phyloP scores from a whole-genome alignment of 2,888 invertebrate genomes.

The Eudasyphora cyanicolor region DNA sequence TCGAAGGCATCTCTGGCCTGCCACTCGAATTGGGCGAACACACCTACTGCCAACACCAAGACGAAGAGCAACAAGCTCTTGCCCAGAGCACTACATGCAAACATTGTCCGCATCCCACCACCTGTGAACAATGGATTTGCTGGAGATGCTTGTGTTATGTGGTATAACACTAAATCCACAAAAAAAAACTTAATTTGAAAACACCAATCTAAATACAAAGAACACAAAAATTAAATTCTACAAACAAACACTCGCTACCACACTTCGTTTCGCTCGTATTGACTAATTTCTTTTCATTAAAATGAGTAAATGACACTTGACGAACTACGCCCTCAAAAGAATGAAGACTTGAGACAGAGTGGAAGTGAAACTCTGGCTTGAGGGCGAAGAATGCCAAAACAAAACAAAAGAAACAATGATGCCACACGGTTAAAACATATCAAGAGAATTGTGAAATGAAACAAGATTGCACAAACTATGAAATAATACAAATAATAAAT shows the following conservation, averaged over 20 bases:
- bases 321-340: constrained; percentile 69
- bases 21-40: constrained; percentile 94
- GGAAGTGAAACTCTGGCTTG: constrained; percentile 58
- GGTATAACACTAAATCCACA: constrained; percentile 16
- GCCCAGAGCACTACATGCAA: constrained; percentile 75
- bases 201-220: constrained; percentile 51
- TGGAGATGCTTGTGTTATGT: not conserved
- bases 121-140: not conserved
- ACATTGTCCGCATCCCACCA: constrained; percentile 66
- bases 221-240: constrained; percentile 50
- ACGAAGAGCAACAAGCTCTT: constrained; percentile 77
- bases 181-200: constrained; percentile 40
- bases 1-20: constrained; percentile 94
- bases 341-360: constrained; percentile 56
- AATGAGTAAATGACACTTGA: constrained; percentile 64
- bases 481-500: too few relatives aligned
- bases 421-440: too few relatives aligned
- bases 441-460: too few relatives aligned
- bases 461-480: too few relatives aligned
- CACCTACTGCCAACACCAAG: constrained; percentile 81
- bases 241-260: constrained; percentile 24
- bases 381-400: constrained; percentile 8
- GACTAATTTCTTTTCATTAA: constrained; percentile 61
- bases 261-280: constrained; percentile 30
- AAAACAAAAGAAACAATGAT: constrained; percentile 43